Evolutionary conservation across 2,113 vertebrate species (phyloP).

Genomic region (Megaleporinus macrocephalus): DNA sequence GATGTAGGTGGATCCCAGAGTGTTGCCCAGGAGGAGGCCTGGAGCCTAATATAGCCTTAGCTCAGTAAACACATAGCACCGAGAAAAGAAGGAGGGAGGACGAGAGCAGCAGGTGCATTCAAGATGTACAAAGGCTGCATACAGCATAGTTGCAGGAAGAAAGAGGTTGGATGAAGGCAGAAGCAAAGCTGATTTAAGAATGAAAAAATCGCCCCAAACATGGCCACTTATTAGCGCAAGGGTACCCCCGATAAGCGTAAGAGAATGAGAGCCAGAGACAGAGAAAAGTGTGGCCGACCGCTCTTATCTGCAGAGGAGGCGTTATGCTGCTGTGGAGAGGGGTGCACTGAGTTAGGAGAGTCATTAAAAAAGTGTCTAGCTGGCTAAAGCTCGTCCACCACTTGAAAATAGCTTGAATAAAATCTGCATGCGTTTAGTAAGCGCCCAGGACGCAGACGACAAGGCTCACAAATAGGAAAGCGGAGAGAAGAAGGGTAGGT

Average conservation of each 20-base stretch:
- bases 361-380: conserved; percentile 79
- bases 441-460: conserved; percentile 59
- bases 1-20: no score
- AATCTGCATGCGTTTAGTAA: conserved; percentile 74
- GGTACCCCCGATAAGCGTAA: background rate
- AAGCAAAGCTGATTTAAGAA: background rate
- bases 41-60: conserved; percentile 61
- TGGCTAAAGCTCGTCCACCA: conserved; percentile 68
- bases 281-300: conserved; percentile 31
- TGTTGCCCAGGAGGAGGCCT: conserved; percentile 52
- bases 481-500: background rate
- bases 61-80: conserved; percentile 41
- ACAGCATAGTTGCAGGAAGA: background rate
- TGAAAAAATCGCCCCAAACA: conserved; percentile 7
- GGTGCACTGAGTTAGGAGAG: conserved; percentile 63
- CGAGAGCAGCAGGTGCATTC: conserved; percentile 2
- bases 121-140: conserved; percentile 12
- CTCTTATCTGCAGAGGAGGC: conserved; percentile 65
- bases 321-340: conserved; percentile 56
- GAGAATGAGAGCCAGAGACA: conserved; percentile 10
- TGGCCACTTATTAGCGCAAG: conserved; percentile 12
- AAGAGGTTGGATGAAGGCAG: background rate
- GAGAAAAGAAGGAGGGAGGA: background rate
- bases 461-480: conserved; percentile 53
- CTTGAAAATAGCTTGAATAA: conserved; percentile 76